Percentiles rank a stretch among this genome's conserved stretches.
phyloP scores from a whole-genome alignment of 2,888 invertebrate species.

The Itoplectis maculator region DNA sequence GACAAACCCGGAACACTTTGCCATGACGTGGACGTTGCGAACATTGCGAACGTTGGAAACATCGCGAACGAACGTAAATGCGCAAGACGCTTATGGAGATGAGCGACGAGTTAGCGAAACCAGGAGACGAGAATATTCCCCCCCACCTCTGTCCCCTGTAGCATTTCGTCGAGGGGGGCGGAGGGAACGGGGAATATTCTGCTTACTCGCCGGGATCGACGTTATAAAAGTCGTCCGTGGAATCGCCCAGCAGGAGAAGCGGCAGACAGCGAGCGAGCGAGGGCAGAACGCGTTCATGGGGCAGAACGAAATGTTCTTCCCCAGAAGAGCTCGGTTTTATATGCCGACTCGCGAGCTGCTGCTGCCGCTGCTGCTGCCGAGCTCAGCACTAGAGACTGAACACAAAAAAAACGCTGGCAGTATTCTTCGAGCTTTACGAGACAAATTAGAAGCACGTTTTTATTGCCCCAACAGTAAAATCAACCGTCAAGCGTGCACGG shows the following conservation, averaged over 20 bases:
- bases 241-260: background rate
- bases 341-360: background rate
- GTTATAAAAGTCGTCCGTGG: conserved; percentile 30
- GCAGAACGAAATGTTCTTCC: conserved; percentile 34
- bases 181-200: background rate
- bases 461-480: conserved; percentile 37
- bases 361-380: background rate
- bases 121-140: conserved; percentile 1
- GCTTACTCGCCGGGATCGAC: conserved; percentile 28
- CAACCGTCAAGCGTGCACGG: conserved; percentile 15
- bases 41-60: too few relatives aligned
- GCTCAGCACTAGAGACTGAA: conserved; percentile 9
- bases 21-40: background rate
- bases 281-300: conserved; percentile 6
- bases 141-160: too few relatives aligned
- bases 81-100: conserved; percentile 7
- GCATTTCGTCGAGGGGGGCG: background rate
- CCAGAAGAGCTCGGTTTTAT: conserved; percentile 17
- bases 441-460: conserved; percentile 45
- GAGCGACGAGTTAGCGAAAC: conserved; percentile 12
- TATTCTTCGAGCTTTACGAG: conserved; percentile 38
- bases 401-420: conserved; percentile 5
- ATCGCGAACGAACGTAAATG: conserved; percentile 10
- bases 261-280: background rate
- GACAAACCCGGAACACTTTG: conserved; percentile 12